Conservation (phyloP, 1,140 invertebrate genomes). For the Saccostrea cuccullata region DNA sequence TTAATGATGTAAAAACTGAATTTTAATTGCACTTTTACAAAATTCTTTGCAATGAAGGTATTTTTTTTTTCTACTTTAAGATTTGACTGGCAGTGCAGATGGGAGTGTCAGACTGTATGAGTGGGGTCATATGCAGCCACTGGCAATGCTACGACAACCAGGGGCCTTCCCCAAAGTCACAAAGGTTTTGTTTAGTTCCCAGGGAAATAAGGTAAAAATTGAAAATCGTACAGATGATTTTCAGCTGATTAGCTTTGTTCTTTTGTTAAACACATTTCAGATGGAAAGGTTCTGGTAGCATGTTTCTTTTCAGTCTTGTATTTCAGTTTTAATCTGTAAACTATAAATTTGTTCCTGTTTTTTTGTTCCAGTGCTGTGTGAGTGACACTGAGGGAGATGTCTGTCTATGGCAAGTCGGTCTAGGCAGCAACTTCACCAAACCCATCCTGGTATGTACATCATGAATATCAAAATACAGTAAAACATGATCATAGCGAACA, state of each 20-base stretch:
- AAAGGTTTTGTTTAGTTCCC: constrained; percentile 94
- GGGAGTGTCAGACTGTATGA: constrained; percentile 98
- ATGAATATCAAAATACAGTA: not conserved
- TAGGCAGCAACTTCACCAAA: constrained; percentile 88
- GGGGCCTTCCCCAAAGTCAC: constrained; percentile 98
- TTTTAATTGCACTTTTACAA: no score
- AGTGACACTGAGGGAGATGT: constrained; percentile 88
- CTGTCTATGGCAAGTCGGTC: constrained; percentile 91
- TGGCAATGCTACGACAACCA: constrained; percentile 92
- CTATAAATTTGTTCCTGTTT: not conserved
- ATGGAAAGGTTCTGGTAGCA: not conserved
- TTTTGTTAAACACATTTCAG: not conserved
- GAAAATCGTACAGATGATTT: no score
- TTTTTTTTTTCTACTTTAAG: constrained; percentile 78
- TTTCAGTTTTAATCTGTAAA: not conserved
- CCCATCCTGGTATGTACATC: constrained; percentile 92
- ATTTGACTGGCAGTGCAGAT: constrained; percentile 97
- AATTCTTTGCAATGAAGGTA: no score
- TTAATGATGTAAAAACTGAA: no score
- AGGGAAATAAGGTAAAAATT: constrained; percentile 91
- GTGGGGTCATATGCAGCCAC: constrained; percentile 94
- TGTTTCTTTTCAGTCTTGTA: not conserved
- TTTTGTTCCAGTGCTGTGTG: constrained; percentile 88
- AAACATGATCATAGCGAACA: no score
- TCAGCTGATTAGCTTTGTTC: no score